Evolutionary conservation across 2,113 vertebrate species (phyloP).

Genomic region (Malurus elegans): DNA sequence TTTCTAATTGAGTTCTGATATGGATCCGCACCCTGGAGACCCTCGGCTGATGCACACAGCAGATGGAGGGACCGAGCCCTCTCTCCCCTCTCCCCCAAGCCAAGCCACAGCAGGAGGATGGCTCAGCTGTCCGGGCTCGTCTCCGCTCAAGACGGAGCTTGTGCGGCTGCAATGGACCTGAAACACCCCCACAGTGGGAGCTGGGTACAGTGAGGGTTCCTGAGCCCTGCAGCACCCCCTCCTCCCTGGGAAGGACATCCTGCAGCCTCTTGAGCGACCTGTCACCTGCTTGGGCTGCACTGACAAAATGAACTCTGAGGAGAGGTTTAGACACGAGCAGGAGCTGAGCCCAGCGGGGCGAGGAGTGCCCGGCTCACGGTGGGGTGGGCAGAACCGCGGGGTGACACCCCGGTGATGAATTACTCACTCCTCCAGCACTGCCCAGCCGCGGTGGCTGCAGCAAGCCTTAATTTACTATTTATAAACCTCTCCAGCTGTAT

Average conservation of each 20-base stretch:
- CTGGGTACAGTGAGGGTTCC: neutral
- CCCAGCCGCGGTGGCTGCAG: slow-evolving; percentile 61
- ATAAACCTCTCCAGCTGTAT: slow-evolving; percentile 69
- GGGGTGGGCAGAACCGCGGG: slow-evolving; percentile 28
- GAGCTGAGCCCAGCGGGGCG: accelerated
- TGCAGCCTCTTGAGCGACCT: neutral
- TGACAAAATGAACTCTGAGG: neutral
- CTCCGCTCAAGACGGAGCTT: neutral
- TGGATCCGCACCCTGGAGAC: neutral
- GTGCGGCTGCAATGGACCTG: accelerated
- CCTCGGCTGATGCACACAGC: neutral
- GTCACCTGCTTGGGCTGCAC: neutral
- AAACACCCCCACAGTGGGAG: neutral
- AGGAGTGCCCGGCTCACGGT: neutral
- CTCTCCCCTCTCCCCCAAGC: neutral
- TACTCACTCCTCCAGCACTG: neutral
- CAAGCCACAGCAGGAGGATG: neutral
- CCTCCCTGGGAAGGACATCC: accelerated
- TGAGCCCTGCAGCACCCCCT: neutral
- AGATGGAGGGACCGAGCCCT: slow-evolving; percentile 1
- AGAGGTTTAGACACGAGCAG: neutral
- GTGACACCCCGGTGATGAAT: slow-evolving; percentile 51
- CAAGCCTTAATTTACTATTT: slow-evolving; percentile 71
- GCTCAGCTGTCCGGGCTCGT: neutral
- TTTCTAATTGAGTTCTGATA: slow-evolving; percentile 39